These are phyloP conservation scores for Noctua pronuba DNA, from an alignment of 2,888 invertebrate genomes.

Conservation along the genomic window DNA sequence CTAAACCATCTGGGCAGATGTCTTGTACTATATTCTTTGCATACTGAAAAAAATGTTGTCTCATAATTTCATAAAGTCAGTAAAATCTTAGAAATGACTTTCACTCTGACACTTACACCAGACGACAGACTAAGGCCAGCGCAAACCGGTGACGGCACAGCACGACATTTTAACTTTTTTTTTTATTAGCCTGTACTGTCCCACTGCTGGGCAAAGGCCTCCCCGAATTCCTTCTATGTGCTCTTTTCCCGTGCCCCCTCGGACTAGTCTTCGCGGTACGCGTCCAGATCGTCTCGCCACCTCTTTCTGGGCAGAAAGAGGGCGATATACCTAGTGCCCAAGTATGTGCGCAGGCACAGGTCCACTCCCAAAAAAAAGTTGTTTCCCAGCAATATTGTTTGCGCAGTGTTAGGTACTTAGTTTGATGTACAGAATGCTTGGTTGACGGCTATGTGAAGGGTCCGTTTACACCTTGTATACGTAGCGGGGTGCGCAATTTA, in stretches of 20 bases:
- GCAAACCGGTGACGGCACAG: not conserved
- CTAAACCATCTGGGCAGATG: slow-evolving; percentile 60
- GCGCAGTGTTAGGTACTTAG: not conserved
- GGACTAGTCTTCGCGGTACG: no score
- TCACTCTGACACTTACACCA: not conserved
- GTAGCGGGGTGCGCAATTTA: not conserved
- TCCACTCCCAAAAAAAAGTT: not conserved
- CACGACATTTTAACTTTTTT: not conserved
- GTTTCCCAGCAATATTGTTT: not conserved
- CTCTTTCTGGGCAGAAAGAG: no score
- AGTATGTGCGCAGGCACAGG: no score
- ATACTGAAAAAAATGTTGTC: slow-evolving; percentile 70
- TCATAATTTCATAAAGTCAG: not conserved
- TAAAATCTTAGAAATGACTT: not conserved
- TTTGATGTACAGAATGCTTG: no score
- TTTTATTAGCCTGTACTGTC: no score
- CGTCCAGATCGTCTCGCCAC: no score
- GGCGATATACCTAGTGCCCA: no score
- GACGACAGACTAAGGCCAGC: no score
- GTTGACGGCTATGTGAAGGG: not conserved
- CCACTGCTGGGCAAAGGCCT: no score
- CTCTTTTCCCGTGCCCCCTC: no score
- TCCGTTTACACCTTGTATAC: not conserved
- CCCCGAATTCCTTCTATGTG: no score
- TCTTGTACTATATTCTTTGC: slow-evolving; percentile 67